Conservation (phyloP, 2,888 invertebrate species). For the Drosophila anomelani region DNA sequence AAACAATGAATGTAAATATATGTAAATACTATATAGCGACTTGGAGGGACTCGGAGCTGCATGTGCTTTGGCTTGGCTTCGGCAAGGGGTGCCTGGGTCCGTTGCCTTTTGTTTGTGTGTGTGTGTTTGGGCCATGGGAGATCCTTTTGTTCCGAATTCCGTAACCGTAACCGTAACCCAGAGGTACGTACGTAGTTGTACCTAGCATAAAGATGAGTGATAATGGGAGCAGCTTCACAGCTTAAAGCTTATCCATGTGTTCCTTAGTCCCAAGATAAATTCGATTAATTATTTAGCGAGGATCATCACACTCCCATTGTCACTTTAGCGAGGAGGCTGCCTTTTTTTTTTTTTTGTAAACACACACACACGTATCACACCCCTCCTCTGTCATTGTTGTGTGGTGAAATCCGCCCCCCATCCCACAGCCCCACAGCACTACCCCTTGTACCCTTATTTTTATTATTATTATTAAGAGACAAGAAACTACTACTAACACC, state of each 20-base stretch:
- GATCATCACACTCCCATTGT: neutral
- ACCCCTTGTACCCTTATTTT: neutral
- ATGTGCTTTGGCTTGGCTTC: constrained; percentile 36
- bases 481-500: constrained; percentile 23
- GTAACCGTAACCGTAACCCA: neutral
- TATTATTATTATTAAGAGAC: constrained; percentile 9
- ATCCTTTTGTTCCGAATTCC: neutral
- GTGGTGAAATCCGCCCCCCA: constrained; percentile 14
- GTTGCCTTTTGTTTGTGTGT: constrained; percentile 1
- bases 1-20: constrained; percentile 26
- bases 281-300: too few species aligned
- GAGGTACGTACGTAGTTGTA: constrained; percentile 38
- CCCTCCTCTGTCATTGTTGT: neutral
- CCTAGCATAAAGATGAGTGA: neutral
- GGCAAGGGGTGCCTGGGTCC: constrained; percentile 25
- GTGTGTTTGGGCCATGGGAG: neutral
- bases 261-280: too few species aligned
- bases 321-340: neutral
- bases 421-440: constrained; percentile 19
- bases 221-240: neutral
- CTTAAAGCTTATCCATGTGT: too few species aligned
- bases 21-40: constrained; percentile 5
- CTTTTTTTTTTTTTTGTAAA: too few species aligned
- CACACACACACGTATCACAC: too few species aligned
- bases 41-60: constrained; percentile 29